Conservation (phyloP, 1,140 invertebrate genomes). For the Bombus huntii region DNA sequence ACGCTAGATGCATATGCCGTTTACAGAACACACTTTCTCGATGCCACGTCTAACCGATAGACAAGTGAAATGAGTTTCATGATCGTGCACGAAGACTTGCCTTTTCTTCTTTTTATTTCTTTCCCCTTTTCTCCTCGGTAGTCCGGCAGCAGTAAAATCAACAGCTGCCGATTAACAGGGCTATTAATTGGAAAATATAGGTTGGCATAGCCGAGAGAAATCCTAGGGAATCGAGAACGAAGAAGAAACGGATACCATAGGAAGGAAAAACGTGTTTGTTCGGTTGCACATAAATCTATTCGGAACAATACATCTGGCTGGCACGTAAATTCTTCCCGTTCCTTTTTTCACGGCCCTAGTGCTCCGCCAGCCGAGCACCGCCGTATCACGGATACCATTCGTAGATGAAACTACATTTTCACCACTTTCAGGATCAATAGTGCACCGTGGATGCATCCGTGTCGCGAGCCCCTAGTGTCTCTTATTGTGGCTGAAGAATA, state of each 20-base stretch:
- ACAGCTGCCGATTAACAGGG: too few relatives aligned
- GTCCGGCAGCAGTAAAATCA: too few relatives aligned
- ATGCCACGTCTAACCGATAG: neutral
- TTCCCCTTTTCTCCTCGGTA: too few relatives aligned
- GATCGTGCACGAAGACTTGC: too few relatives aligned
- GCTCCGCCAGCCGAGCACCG: neutral
- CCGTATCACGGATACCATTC: slow-evolving; percentile 42
- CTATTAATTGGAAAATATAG: too few relatives aligned
- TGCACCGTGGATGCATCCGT: slow-evolving; percentile 37
- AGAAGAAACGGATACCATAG: neutral
- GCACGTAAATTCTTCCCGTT: slow-evolving; percentile 26
- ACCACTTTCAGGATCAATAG: slow-evolving; percentile 52
- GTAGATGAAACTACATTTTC: slow-evolving; percentile 43
- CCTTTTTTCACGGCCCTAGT: neutral
- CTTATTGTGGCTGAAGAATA: slow-evolving; percentile 72
- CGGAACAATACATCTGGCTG: slow-evolving; percentile 31
- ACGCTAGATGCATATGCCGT: neutral
- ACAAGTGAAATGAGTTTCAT: neutral
- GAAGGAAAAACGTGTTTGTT: neutral
- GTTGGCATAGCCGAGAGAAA: too few relatives aligned
- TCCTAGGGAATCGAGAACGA: neutral
- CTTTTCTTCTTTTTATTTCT: neutral
- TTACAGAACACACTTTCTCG: neutral
- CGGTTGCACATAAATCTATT: slow-evolving; percentile 35
- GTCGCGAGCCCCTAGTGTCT: slow-evolving; percentile 59